A percentile compares a stretch with the other conserved stretches of the same genome.
Evolutionary conservation across 2,113 vertebrate genomes (phyloP).

Genomic region (Calidris pugnax): DNA sequence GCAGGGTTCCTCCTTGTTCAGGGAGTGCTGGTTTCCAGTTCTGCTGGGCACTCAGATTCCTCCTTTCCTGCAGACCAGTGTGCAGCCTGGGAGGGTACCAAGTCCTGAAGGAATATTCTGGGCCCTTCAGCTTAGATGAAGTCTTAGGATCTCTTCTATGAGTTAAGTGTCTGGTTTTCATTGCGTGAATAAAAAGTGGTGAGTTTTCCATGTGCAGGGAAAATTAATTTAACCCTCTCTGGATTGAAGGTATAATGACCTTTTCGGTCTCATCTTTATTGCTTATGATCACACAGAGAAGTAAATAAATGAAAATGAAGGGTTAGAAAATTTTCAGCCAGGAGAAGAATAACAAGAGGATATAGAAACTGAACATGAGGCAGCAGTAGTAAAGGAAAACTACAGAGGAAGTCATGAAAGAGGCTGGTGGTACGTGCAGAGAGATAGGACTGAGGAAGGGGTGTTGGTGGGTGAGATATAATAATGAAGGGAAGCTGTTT

Average conservation of each 20-base stretch:
- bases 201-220: not conserved
- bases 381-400: not conserved
- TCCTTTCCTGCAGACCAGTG: not conserved
- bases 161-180: not conserved
- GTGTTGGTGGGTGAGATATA: not conserved
- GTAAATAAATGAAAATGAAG: not conserved
- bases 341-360: not conserved
- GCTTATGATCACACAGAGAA: not conserved
- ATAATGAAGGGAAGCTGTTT: slow-evolving; percentile 19
- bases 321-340: not conserved
- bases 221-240: not conserved
- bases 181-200: not conserved
- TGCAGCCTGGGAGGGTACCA: not conserved
- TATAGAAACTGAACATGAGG: not conserved
- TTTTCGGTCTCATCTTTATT: not conserved
- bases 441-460: not conserved
- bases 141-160: not conserved
- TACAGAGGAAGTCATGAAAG: not conserved
- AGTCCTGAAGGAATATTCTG: not conserved
- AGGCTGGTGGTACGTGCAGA: not conserved
- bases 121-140: not conserved
- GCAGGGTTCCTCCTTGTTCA: not conserved
- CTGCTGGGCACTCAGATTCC: not conserved
- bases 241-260: not conserved
- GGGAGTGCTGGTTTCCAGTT: not conserved